phyloP scores from a whole-genome alignment of 2,797 vertebrate genomes.

The Galagoides demidoff region DNA sequence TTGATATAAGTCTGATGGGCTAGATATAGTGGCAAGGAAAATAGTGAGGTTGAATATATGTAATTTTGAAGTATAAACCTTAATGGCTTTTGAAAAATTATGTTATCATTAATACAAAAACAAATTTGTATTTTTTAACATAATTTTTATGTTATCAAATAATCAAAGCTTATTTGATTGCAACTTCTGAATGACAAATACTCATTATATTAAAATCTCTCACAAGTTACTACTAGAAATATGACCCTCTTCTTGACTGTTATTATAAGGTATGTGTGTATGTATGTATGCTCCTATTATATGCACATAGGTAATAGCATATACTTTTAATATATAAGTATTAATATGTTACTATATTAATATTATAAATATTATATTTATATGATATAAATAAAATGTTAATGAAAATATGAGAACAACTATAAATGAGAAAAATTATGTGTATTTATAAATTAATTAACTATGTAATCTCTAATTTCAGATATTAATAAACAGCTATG shows the following conservation, averaged over 20 bases:
- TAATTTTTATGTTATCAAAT: too few species aligned
- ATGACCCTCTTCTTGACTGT: neutral
- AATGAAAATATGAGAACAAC: neutral
- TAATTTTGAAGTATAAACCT: neutral
- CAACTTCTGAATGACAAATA: neutral
- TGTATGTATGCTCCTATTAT: neutral
- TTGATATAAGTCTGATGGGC: neutral
- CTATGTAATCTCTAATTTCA: neutral
- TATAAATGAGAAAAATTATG: neutral
- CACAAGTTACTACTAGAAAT: neutral
- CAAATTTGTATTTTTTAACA: neutral
- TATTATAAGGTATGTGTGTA: neutral
- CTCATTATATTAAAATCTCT: neutral
- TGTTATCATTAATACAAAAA: neutral
- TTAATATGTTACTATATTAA: too few species aligned
- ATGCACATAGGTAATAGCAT: neutral
- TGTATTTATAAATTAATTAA: neutral
- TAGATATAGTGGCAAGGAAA: neutral
- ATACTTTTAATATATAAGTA: neutral
- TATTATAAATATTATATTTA: too few species aligned
- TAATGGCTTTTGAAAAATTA: neutral
- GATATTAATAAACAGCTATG: neutral
- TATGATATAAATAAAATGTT: too few species aligned
- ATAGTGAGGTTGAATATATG: neutral
- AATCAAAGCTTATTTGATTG: neutral